Conservation (phyloP, 2,888 invertebrate genomes). For the Lithophane leautieri region DNA sequence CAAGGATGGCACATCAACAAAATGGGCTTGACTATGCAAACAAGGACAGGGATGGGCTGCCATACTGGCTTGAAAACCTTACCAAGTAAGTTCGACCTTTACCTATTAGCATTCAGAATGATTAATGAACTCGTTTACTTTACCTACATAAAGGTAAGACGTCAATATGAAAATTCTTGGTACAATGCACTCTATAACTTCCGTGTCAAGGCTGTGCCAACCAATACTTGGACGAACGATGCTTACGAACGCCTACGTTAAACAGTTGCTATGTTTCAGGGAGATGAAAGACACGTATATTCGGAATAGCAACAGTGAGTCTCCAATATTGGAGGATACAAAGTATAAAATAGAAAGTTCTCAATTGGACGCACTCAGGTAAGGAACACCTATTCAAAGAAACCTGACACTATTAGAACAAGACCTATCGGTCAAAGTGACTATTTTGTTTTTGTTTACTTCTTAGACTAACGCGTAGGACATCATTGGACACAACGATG, state of each 20-base stretch:
- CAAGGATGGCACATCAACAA: constrained; percentile 84
- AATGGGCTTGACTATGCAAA: constrained; percentile 79
- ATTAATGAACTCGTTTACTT: constrained; percentile 70
- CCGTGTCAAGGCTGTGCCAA: constrained; percentile 76
- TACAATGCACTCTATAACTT: constrained; percentile 71
- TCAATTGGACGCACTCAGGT: constrained; percentile 77
- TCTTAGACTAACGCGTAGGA: constrained; percentile 80
- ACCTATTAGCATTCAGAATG: constrained; percentile 64
- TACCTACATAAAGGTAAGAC: constrained; percentile 59
- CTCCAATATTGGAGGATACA: constrained; percentile 70
- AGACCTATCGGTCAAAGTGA: background rate
- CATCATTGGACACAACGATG: constrained; percentile 82
- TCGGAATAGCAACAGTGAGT: constrained; percentile 73
- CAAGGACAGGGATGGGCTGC: constrained; percentile 77
- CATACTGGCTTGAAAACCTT: constrained; percentile 86
- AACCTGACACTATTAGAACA: background rate
- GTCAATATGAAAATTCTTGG: constrained; percentile 68
- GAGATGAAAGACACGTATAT: constrained; percentile 88
- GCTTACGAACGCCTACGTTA: constrained; percentile 13
- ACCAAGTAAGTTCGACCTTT: constrained; percentile 79
- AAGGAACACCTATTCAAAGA: constrained; percentile 21
- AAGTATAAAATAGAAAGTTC: constrained; percentile 69
- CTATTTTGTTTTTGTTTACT: constrained; percentile 15
- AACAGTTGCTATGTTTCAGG: constrained; percentile 72
- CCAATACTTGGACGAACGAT: constrained; percentile 40